Evolutionary conservation across 1,140 invertebrate genomes (phyloP).

Genomic region (Hyphantria cunea): DNA sequence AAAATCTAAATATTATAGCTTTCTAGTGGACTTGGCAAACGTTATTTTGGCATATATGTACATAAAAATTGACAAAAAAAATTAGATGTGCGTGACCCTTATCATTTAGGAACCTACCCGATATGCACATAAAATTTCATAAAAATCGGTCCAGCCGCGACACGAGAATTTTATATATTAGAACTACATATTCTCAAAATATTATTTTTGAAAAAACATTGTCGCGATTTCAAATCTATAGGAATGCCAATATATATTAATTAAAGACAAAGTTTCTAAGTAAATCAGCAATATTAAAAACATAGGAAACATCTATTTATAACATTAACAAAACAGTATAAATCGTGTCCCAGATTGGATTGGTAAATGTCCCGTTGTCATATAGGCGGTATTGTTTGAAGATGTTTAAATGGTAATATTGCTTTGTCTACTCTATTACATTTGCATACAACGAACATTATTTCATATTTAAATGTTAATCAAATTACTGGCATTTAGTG

Average conservation of each 20-base stretch:
- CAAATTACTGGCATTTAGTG: conserved; percentile 26
- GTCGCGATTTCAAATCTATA: not conserved
- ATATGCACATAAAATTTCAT: too few species aligned
- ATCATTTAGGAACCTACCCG: too few species aligned
- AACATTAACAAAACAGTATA: not conserved
- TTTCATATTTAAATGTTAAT: conserved; percentile 28
- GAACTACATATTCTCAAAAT: too few species aligned
- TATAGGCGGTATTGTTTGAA: conserved; percentile 27
- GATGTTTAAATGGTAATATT: conserved; percentile 30
- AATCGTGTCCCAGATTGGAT: conserved; percentile 12
- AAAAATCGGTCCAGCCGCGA: too few species aligned
- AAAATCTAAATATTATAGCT: too few species aligned
- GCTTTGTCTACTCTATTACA: conserved; percentile 28
- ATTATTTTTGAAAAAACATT: too few species aligned
- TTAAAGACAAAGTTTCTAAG: not conserved
- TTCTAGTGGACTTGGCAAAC: too few species aligned
- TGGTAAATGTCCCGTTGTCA: conserved; percentile 18
- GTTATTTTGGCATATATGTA: too few species aligned
- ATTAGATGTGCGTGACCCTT: too few species aligned
- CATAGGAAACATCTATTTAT: not conserved
- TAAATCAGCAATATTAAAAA: not conserved
- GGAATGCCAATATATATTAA: not conserved
- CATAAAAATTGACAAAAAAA: too few species aligned
- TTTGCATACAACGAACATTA: conserved; percentile 28
- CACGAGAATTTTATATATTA: too few species aligned